Conservation (phyloP, 2,888 invertebrate species). For the Lithosia quadra region DNA sequence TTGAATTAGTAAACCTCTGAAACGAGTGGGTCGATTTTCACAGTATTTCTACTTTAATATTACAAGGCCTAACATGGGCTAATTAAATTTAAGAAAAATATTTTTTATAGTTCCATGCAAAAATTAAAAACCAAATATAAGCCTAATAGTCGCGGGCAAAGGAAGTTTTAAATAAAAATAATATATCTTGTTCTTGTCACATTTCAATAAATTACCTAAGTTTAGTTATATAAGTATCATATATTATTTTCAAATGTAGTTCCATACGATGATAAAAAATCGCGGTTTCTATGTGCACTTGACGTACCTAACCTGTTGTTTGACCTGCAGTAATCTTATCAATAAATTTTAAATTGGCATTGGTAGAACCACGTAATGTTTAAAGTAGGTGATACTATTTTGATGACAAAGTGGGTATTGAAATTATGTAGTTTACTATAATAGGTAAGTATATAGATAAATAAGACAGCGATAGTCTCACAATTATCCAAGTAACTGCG, state of each 20-base stretch:
- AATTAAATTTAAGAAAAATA: no score
- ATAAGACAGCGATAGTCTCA: neutral
- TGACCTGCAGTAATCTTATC: constrained; percentile 6
- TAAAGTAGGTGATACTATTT: neutral
- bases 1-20: no score
- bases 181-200: neutral
- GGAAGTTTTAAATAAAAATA: no score
- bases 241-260: neutral
- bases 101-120: no score
- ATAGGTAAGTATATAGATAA: no score
- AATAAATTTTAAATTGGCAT: no score
- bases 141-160: no score
- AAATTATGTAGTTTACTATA: neutral
- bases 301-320: no score
- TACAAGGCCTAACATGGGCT: no score
- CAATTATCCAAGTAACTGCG: neutral
- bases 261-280: neutral
- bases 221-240: neutral
- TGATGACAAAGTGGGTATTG: neutral
- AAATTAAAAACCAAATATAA: no score
- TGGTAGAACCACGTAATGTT: neutral
- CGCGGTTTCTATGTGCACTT: constrained; percentile 9
- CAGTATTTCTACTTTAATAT: no score
- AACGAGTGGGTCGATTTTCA: no score
- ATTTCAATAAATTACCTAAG: neutral